Conservation (phyloP, 2,113 vertebrate genomes). For the Eupsittula cactorum region DNA sequence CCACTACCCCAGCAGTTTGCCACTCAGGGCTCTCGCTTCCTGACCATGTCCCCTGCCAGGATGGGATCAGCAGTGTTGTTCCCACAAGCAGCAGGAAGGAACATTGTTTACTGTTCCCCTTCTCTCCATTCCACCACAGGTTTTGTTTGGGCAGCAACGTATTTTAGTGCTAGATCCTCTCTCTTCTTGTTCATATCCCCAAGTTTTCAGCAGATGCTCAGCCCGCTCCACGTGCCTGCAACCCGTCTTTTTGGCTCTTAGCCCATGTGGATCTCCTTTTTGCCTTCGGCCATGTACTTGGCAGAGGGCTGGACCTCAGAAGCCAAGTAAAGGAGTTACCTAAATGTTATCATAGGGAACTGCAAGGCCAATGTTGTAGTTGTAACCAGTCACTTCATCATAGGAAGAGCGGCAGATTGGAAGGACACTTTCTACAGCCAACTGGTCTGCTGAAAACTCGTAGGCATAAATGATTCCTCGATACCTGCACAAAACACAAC, state of each 20-base stretch:
- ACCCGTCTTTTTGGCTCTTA: fast-evolving
- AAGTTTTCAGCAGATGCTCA: neutral
- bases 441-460: constrained; percentile 85
- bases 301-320: neutral
- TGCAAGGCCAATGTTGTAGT: constrained; percentile 88
- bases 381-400: constrained; percentile 75
- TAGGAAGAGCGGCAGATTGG: constrained; percentile 90
- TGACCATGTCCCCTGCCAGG: neutral
- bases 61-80: neutral
- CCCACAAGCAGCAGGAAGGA: neutral
- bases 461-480: constrained; percentile 88
- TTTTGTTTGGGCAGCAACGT: fast-evolving
- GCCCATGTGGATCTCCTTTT: fast-evolving
- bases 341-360: constrained; percentile 82
- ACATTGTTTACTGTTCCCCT: neutral
- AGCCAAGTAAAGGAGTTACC: neutral
- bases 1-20: neutral
- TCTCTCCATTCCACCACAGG: neutral
- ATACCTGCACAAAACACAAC: constrained; percentile 75
- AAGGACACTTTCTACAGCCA: constrained; percentile 80
- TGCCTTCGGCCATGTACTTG: neutral
- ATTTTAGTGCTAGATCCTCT: too few relatives aligned
- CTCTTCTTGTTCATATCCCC: neutral
- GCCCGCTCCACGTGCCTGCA: fast-evolving
- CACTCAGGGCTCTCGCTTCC: neutral